Conservation (phyloP, 2,888 invertebrate genomes). For the Agriopis aurantiaria region DNA sequence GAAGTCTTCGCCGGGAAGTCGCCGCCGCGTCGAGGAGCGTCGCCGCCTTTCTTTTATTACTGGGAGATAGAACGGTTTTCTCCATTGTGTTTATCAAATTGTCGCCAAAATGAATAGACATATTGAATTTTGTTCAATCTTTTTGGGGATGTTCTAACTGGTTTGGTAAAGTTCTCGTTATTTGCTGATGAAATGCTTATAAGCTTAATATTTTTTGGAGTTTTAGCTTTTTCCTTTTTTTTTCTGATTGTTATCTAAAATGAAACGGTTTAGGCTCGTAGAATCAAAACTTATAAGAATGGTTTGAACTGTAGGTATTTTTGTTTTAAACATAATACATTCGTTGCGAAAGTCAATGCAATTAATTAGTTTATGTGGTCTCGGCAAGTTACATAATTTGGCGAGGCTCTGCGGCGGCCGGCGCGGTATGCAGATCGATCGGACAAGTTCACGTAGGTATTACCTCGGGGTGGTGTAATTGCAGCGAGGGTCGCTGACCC, state of each 20-base stretch:
- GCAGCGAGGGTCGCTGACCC: constrained; percentile 35
- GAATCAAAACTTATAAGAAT: too few relatives aligned
- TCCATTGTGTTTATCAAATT: constrained; percentile 25
- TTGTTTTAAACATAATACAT: background rate
- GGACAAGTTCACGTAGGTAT: constrained; percentile 13
- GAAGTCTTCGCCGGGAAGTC: constrained; percentile 6
- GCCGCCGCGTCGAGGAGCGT: too few relatives aligned
- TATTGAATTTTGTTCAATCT: background rate
- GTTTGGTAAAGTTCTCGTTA: background rate
- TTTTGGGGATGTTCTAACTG: background rate
- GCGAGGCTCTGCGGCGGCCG: background rate
- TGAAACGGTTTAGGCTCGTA: too few relatives aligned
- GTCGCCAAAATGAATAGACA: constrained; percentile 17
- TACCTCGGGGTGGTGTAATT: constrained; percentile 28
- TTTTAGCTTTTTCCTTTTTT: too few relatives aligned
- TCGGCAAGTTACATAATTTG: constrained; percentile 1
- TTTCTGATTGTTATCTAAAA: background rate
- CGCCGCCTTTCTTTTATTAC: constrained; percentile 35
- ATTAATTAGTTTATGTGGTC: background rate
- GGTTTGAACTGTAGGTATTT: too few relatives aligned
- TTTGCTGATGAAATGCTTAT: background rate
- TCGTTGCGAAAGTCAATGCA: background rate
- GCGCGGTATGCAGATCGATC: constrained; percentile 5
- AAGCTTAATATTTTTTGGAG: background rate
- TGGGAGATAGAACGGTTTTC: constrained; percentile 21